These are phyloP conservation scores for Cactoblastis cactorum DNA, from an alignment of 2,888 invertebrate genomes.

Conservation along the genomic window DNA sequence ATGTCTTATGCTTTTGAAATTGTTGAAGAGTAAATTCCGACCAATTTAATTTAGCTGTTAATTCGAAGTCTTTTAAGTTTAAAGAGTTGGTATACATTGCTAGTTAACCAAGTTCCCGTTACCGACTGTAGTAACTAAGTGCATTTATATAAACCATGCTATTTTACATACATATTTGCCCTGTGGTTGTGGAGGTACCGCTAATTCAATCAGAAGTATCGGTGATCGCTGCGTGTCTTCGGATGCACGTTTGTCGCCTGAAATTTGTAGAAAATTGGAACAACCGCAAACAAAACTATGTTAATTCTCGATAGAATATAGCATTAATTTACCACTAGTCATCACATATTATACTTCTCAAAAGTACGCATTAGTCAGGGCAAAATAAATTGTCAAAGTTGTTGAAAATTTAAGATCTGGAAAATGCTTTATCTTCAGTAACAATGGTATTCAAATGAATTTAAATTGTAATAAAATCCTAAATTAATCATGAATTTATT, in stretches of 20 bases:
- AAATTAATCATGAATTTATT: too few species aligned
- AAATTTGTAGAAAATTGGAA: slow-evolving; percentile 47
- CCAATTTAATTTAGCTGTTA: slow-evolving; percentile 11
- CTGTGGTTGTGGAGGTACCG: slow-evolving; percentile 50
- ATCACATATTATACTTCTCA: not conserved
- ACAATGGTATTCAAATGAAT: too few species aligned
- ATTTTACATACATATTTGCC: slow-evolving; percentile 35
- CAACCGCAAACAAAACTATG: slow-evolving; percentile 57
- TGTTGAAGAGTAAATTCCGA: not conserved
- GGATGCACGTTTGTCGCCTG: slow-evolving; percentile 55
- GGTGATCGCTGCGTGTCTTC: slow-evolving; percentile 43
- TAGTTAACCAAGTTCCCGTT: slow-evolving; percentile 18
- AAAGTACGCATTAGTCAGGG: too few species aligned
- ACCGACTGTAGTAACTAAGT: slow-evolving; percentile 21
- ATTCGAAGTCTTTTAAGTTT: slow-evolving; percentile 1
- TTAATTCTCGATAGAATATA: slow-evolving; percentile 37
- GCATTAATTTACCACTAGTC: slow-evolving; percentile 30
- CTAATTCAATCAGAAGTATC: slow-evolving; percentile 54
- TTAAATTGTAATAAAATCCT: too few species aligned
- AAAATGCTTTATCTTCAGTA: too few species aligned
- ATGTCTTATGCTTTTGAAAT: not conserved
- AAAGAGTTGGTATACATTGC: not conserved
- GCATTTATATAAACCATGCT: slow-evolving; percentile 29
- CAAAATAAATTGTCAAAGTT: too few species aligned
- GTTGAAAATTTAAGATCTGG: too few species aligned